phyloP scores from a whole-genome alignment of 2,113 vertebrate genomes.

The Zapornia atra region DNA sequence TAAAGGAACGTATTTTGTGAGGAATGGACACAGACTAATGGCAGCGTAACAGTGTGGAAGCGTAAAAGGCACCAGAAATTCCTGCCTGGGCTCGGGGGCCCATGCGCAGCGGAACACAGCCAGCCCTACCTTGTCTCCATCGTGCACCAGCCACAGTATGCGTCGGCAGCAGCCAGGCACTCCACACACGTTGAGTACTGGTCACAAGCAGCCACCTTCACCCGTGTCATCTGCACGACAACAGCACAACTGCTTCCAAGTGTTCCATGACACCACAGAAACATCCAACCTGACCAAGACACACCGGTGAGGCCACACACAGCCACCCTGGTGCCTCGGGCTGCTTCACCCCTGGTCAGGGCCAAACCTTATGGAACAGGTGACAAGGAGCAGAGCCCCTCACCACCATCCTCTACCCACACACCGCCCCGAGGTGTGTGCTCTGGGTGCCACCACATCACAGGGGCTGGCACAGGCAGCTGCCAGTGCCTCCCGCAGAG shows the following conservation, averaged over 20 bases:
- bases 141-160: conserved; percentile 95
- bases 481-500: neutral
- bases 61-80: neutral
- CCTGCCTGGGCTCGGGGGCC: neutral
- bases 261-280: neutral
- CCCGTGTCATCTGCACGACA: conserved; percentile 83
- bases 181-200: conserved; percentile 82
- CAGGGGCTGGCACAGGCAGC: rapidly evolving
- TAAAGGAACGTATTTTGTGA: neutral
- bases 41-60: neutral
- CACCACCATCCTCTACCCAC: rapidly evolving
- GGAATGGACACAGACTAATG: neutral
- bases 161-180: conserved; percentile 86
- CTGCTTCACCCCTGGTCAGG: rapidly evolving
- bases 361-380: rapidly evolving
- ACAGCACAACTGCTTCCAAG: neutral
- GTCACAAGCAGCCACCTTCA: conserved; percentile 88
- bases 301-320: rapidly evolving
- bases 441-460: rapidly evolving
- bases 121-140: conserved; percentile 88
- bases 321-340: rapidly evolving
- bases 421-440: neutral
- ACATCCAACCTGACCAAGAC: rapidly evolving
- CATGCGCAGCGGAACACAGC: rapidly evolving
- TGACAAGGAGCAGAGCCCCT: neutral